A percentile compares a stretch with the other conserved stretches of the same genome.
Evolutionary conservation across 2,113 vertebrate species (phyloP).

Genomic region (Alligator mississippiensis): DNA sequence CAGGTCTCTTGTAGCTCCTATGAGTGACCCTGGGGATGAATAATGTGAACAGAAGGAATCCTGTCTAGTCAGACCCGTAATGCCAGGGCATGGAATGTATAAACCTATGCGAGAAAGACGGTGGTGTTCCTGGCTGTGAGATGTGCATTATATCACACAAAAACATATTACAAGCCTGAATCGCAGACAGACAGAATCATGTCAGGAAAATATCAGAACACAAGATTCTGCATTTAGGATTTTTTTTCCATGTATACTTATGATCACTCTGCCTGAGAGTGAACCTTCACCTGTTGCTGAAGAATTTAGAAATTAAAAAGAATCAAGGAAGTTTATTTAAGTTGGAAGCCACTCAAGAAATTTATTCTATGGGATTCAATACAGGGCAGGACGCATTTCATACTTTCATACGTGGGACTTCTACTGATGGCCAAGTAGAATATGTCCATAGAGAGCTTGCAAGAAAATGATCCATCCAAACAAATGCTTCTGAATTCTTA

Average conservation of each 20-base stretch:
- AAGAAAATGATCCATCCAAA: conserved; percentile 17
- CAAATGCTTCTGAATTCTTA: background rate
- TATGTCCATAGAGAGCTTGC: background rate
- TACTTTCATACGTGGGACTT: conserved; percentile 18
- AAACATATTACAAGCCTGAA: background rate
- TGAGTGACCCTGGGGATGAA: background rate
- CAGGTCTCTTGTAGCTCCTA: background rate
- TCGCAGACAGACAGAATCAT: conserved; percentile 16
- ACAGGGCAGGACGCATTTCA: conserved; percentile 44
- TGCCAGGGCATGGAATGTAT: background rate
- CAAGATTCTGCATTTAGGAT: background rate
- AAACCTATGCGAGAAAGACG: background rate
- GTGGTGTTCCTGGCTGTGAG: background rate
- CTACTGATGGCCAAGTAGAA: background rate
- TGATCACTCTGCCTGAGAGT: conserved; percentile 8
- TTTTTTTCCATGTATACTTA: conserved; percentile 19
- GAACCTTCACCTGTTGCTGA: background rate
- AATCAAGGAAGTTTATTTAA: background rate
- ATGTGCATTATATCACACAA: background rate
- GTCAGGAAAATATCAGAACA: conserved; percentile 43
- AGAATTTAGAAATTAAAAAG: conserved; percentile 30
- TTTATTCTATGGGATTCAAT: conserved; percentile 7
- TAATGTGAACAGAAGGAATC: background rate
- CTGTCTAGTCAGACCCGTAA: background rate
- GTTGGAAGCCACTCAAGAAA: background rate